Base-by-base conservation (phyloP, 2,888 invertebrate genomes). In the Anthophora plumipes region DNA sequence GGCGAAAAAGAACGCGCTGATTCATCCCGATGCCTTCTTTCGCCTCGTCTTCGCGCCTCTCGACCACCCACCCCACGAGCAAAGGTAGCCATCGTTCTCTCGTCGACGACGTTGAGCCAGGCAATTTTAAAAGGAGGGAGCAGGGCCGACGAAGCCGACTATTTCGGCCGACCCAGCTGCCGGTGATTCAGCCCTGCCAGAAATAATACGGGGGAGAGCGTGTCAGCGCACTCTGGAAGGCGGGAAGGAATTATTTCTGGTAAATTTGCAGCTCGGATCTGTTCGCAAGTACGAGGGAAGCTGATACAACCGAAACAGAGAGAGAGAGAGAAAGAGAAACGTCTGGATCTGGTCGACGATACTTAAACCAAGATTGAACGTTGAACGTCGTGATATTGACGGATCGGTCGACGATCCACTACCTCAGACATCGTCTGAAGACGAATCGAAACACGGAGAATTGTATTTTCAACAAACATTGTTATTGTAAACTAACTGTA, bases 191-290 rank as follows among this genome's bases (percentile, higher is more conserved):
- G 90, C 87, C 80, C 72, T 77, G 89, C 91, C 89, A 90, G 87
- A 92, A 93, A 93, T 93, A 93, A 90, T 88, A 89, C 71, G 72
- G 77, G 79, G 84, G 77, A 86, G 86, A 83, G 89, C 88, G 90
- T 92, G 92, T 92, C 92, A 92, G 92, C 90, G 92, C 87, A 92
- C 92, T 92, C 90, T 91, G 87, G 88, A 91, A 91, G 87, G 84
- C 84, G 84, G 89, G 85, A 88, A 84, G 76, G 64, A 80, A 86
- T 88, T 88, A 88, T 88, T 88, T 88, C 86, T 80, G 85, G 84
- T 79, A 70, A 79, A 82, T 68, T 74, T 73, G 66, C 80, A 64
- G 77, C 67, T 73, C 72, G 76, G 43, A 31, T 43, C 60, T 6
- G 59, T 14, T 39, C 39, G 9, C 25, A 17, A 17, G 9, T 3